Base-by-base conservation (phyloP, 1,140 invertebrate species). In the Leptinotarsa lineolata region DNA sequence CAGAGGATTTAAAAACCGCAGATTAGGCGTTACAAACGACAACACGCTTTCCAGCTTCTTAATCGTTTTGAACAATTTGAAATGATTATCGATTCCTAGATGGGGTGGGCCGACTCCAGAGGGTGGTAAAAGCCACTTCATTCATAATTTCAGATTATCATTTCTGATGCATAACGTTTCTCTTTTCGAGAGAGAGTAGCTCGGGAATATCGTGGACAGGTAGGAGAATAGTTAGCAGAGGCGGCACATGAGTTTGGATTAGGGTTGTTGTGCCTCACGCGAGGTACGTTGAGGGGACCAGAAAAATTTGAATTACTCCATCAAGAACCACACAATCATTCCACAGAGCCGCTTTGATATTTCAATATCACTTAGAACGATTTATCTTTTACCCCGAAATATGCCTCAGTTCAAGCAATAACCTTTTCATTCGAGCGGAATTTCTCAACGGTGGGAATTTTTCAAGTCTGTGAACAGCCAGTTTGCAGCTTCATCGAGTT, bases 401-500 rank as follows among this genome's bases (percentile, higher is more conserved):
- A n/a, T n/a, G n/a, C n/a, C n/a, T n/a, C n/a, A n/a, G n/a, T n/a
- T n/a, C n/a, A n/a, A n/a, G n/a, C n/a, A n/a, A n/a, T n/a, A n/a
- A n/a, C n/a, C n/a, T n/a, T n/a, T n/a, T n/a, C n/a, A n/a, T n/a
- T n/a, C n/a, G n/a, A n/a, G n/a, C n/a, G n/a, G n/a, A n/a, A n/a
- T n/a, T n/a, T n/a, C n/a, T n/a, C n/a, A n/a, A n/a, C n/a, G n/a
- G n/a, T n/a, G n/a, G n/a, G n/a, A n/a, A n/a, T n/a, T n/a, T n/a
- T n/a, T n/a, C n/a, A n/a, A n/a, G n/a, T n/a, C n/a, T n/a, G n/a
- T n/a, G n/a, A n/a, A n/a, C n/a, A n/a, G n/a, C n/a, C n/a, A n/a
- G 22, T 30, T 39, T 54, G 48, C 15, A 54, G 15, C 44, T 21
- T 68, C 66, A 68, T 68, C 45, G 39, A n/a, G 66, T 68, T 48